phyloP scores from a whole-genome alignment of 2,113 vertebrate species.

The Chloebia gouldiae region DNA sequence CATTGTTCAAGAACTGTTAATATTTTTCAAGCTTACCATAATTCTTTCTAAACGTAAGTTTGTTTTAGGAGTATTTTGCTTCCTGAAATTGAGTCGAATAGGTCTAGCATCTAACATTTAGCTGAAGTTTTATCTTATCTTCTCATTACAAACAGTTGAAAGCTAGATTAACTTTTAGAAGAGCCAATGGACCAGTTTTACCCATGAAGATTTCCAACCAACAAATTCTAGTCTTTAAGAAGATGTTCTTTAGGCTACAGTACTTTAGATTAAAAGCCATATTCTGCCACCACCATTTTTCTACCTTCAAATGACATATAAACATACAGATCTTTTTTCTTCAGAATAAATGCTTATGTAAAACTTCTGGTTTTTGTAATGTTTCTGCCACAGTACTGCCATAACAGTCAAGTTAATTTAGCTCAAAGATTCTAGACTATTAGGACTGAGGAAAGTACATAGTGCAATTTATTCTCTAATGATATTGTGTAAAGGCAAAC shows the following conservation, averaged over 20 bases:
- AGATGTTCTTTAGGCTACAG: neutral
- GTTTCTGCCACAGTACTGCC: neutral
- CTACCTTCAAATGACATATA: neutral
- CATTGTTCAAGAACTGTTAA: neutral
- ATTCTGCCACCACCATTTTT: neutral
- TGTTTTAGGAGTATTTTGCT: neutral
- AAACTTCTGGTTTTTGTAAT: neutral
- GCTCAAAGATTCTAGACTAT: neutral
- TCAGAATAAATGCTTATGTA: neutral
- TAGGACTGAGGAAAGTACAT: neutral
- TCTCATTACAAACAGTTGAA: neutral
- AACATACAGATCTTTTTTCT: neutral
- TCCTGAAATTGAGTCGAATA: neutral
- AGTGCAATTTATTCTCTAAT: conserved; percentile 32
- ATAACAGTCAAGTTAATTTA: conserved; percentile 15
- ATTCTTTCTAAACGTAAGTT: neutral
- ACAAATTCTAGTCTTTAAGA: neutral
- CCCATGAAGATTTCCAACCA: neutral
- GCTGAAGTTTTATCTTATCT: neutral
- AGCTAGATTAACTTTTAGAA: neutral
- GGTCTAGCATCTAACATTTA: neutral
- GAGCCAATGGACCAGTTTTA: neutral
- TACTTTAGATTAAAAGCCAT: neutral
- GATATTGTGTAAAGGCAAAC: neutral
- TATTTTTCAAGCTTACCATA: neutral